These are phyloP conservation scores for Sphinx pinastri DNA, from an alignment of 2,888 invertebrate genomes.

Conservation along the genomic window DNA sequence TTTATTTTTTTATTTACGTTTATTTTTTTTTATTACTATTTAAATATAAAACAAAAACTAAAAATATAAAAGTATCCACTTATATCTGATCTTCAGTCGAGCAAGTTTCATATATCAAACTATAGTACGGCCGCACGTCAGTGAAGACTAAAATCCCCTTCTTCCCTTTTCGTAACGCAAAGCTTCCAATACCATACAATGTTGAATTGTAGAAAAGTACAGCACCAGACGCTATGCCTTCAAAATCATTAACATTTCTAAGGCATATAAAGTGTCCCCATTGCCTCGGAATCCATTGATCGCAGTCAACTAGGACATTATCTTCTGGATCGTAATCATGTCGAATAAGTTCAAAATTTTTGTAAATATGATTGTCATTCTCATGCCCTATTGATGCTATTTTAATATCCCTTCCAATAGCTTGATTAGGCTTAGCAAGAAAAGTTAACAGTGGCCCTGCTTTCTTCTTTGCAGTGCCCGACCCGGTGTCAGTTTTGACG, in stretches of 20 bases:
- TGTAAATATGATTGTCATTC: conserved; percentile 5
- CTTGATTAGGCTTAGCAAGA: not conserved
- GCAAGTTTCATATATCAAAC: conserved; percentile 26
- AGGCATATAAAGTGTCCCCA: conserved; percentile 34
- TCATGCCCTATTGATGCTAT: conserved; percentile 17
- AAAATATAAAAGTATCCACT: not conserved
- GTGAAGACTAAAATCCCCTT: conserved; percentile 31
- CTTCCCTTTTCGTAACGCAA: conserved; percentile 28
- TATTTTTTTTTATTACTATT: too few species aligned
- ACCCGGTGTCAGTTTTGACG: not conserved
- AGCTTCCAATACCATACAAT: conserved; percentile 31
- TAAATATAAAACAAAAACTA: not conserved
- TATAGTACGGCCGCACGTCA: conserved; percentile 28
- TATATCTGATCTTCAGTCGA: conserved; percentile 8
- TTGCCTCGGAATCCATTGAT: conserved; percentile 31
- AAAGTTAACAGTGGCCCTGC: not conserved
- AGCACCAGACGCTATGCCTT: conserved; percentile 26
- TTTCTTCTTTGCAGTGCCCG: too few species aligned
- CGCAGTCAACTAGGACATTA: conserved; percentile 27
- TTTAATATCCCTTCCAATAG: conserved; percentile 12
- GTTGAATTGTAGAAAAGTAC: conserved; percentile 24
- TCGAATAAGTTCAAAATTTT: not conserved
- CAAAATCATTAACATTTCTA: conserved; percentile 24
- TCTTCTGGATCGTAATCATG: conserved; percentile 13
- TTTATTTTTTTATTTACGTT: too few species aligned